Conservation (phyloP, 1,140 invertebrate species). For the Dryas iulia region DNA sequence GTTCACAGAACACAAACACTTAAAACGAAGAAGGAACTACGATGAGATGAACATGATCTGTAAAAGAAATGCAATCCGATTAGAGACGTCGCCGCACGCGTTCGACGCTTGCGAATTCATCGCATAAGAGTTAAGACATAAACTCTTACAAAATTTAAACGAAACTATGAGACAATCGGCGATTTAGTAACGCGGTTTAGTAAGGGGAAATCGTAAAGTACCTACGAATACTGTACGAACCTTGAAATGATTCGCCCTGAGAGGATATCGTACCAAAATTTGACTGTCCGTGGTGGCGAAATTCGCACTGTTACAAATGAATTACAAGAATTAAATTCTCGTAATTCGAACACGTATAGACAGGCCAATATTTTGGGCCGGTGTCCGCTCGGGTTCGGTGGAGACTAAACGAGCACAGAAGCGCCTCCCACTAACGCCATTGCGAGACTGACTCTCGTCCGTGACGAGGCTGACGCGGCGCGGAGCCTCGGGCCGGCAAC, state of each 20-base stretch:
- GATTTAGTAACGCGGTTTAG: constrained; percentile 72
- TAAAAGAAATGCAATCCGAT: constrained; percentile 60
- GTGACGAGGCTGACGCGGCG: constrained; percentile 51
- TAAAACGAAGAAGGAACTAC: constrained; percentile 73
- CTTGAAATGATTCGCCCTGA: constrained; percentile 79
- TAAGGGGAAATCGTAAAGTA: constrained; percentile 72
- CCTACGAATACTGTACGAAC: constrained; percentile 77
- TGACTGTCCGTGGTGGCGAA: constrained; percentile 75
- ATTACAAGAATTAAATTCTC: constrained; percentile 71
- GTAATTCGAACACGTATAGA: constrained; percentile 76
- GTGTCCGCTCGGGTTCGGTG: constrained; percentile 78
- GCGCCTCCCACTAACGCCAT: constrained; percentile 75
- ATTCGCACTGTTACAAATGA: constrained; percentile 54
- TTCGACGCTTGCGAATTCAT: constrained; percentile 46
- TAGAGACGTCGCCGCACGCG: constrained; percentile 41
- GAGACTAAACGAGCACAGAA: constrained; percentile 76
- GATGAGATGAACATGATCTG: constrained; percentile 79
- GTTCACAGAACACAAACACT: constrained; percentile 77
- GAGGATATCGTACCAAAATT: constrained; percentile 81
- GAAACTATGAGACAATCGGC: constrained; percentile 69
- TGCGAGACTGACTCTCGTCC: constrained; percentile 72
- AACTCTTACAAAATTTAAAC: constrained; percentile 63
- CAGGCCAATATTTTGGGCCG: constrained; percentile 81
- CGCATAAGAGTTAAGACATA: constrained; percentile 40
- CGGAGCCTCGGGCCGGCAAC: constrained; percentile 71